Base-by-base conservation (phyloP, 2,113 vertebrate genomes). In the Hypomesus transpacificus region DNA sequence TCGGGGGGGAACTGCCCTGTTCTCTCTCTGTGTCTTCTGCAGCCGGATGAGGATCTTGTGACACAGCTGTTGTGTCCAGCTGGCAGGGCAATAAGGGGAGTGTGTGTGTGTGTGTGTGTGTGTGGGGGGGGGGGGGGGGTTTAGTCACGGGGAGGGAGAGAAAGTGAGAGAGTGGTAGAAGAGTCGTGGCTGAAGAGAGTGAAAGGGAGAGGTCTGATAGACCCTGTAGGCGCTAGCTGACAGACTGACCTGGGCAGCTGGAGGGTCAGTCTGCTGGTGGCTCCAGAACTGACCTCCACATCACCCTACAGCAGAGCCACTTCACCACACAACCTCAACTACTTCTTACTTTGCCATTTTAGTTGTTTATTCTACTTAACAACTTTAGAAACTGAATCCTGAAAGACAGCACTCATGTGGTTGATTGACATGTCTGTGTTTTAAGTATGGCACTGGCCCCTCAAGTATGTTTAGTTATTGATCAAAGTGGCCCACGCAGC, bases 51-150 rank as follows among this genome's bases (percentile, higher is more conserved):
- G 7, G 39, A 46, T 46, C 39, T 46, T 7, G 8, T 46, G 52
- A 58, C 64, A 21, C 76, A 81, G 77, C 82, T 84, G 82, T 71
- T 28, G 51, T 11, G 21, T 66, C 61, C 82, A 84, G 74, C 79
- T 81, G 79, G 74, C 51, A 18, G 13, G 50, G 1, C 14, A 50
- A 64, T 69, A 64, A 75, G 50, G 56, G 56, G 67, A 54, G 65
- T 14, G 24, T 24, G 13, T 61, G 31, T 54, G 53, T 54, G 53
- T 54, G 53, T 54, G 53, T 54, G 54, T 56, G 54, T 56, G 16
- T 18, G 54, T 18, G 54, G n/a, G 1, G 39, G 9, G 39, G 0
- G 34, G 39, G 7, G 39, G 39, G 39, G 39, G 39, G 7, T 13
- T 54, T 17, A 18, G 54, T 56, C 4, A 1, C 16, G 6, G 54